phyloP scores from a whole-genome alignment of 2,888 invertebrate genomes.

The Brenthis daphne region DNA sequence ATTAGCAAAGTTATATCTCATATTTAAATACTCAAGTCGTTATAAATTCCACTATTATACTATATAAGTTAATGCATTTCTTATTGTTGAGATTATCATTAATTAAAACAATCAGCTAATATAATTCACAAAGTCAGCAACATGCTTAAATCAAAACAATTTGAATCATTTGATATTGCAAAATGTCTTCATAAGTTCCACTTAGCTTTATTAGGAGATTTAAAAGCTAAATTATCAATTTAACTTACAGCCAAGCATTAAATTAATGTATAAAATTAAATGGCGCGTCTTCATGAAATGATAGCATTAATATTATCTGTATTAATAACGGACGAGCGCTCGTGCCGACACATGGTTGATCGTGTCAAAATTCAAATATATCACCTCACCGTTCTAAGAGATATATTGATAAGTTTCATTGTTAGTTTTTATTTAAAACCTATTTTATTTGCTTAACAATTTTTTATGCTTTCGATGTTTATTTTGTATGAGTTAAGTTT shows the following conservation, averaged over 20 bases:
- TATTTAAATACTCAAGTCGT: too few species aligned
- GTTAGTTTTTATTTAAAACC: too few species aligned
- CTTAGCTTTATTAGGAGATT: constrained; percentile 31
- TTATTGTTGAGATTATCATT: too few species aligned
- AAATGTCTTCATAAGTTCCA: constrained; percentile 25
- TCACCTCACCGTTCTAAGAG: not conserved
- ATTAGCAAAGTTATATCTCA: too few species aligned
- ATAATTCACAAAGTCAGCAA: too few species aligned
- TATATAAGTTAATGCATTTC: too few species aligned
- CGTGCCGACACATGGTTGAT: constrained; percentile 21
- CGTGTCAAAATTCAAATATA: constrained; percentile 23
- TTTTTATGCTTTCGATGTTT: not conserved
- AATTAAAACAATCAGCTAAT: too few species aligned
- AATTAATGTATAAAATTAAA: constrained; percentile 37
- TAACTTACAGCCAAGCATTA: constrained; percentile 27
- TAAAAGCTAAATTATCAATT: constrained; percentile 21
- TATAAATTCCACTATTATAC: too few species aligned
- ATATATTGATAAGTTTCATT: too few species aligned
- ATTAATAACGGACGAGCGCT: constrained; percentile 34
- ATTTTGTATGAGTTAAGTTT: not conserved
- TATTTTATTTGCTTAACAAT: too few species aligned
- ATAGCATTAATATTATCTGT: constrained; percentile 40
- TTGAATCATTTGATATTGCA: not conserved
- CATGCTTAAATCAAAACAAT: not conserved
- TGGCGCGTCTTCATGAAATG: constrained; percentile 35